phyloP scores from a whole-genome alignment of 2,888 invertebrate genomes.

The Thymelicus sylvestris region DNA sequence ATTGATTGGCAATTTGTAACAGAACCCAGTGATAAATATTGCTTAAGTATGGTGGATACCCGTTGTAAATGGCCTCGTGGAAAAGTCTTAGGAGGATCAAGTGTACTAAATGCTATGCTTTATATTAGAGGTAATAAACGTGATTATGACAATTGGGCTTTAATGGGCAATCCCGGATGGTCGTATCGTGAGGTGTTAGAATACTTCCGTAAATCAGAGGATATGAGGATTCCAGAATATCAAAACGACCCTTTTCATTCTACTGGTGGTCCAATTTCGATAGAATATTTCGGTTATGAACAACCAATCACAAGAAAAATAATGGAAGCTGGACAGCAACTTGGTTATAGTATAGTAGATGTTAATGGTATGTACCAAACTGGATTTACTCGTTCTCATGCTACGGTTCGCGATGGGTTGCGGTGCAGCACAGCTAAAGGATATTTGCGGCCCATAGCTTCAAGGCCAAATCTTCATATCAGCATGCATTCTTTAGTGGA shows the following conservation, averaged over 20 bases:
- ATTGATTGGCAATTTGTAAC: slow-evolving; percentile 94
- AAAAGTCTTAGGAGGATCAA: slow-evolving; percentile 91
- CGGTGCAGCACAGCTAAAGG: slow-evolving; percentile 94
- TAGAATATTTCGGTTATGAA: slow-evolving; percentile 89
- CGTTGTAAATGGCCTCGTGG: slow-evolving; percentile 92
- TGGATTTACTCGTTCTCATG: slow-evolving; percentile 91
- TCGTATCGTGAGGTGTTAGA: slow-evolving; percentile 89
- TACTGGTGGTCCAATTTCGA: slow-evolving; percentile 88
- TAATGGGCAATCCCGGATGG: slow-evolving; percentile 91
- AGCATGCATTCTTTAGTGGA: slow-evolving; percentile 88
- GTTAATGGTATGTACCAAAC: slow-evolving; percentile 92
- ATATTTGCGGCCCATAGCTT: slow-evolving; percentile 87
- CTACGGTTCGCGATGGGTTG: slow-evolving; percentile 90
- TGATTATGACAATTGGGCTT: slow-evolving; percentile 95
- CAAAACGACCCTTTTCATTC: slow-evolving; percentile 87
- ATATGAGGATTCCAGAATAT: slow-evolving; percentile 87
- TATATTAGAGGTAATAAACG: slow-evolving; percentile 92
- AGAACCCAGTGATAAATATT: slow-evolving; percentile 88
- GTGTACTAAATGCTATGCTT: slow-evolving; percentile 95
- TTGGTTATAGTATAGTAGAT: slow-evolving; percentile 89
- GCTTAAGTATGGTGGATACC: slow-evolving; percentile 87
- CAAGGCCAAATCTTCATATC: slow-evolving; percentile 90
- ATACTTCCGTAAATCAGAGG: slow-evolving; percentile 93
- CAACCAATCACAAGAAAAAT: slow-evolving; percentile 89
- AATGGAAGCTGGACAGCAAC: slow-evolving; percentile 87